Evolutionary conservation across 2,797 vertebrate genomes (phyloP).

Genomic region (Melanotaenia maccullochi): DNA sequence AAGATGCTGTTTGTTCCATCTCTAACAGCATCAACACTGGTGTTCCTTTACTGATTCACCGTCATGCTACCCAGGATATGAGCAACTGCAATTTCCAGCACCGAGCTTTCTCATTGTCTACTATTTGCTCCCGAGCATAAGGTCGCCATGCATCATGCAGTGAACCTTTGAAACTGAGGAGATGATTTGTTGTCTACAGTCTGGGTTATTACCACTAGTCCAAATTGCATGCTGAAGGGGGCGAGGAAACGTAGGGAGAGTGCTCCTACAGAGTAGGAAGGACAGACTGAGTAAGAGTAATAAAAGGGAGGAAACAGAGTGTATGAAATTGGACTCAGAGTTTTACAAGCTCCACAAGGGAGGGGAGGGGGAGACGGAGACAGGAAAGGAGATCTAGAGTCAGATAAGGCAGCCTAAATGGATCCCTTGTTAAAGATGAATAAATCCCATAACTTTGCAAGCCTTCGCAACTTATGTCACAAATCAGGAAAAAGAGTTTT

Average conservation of each 20-base stretch:
- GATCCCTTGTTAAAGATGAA: conserved; percentile 52
- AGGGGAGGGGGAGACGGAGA: conserved; percentile 22
- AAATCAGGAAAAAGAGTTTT: conserved; percentile 7
- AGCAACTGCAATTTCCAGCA: conserved; percentile 44
- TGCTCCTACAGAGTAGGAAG: neutral
- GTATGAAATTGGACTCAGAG: conserved; percentile 67
- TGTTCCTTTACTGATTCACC: conserved; percentile 6
- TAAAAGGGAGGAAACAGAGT: conserved; percentile 65
- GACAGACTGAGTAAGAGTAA: conserved; percentile 22
- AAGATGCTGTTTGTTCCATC: neutral
- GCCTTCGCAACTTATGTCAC: conserved; percentile 40
- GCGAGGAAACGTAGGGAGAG: conserved; percentile 1
- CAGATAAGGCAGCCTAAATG: conserved; percentile 47
- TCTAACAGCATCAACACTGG: neutral
- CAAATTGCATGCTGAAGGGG: conserved; percentile 36
- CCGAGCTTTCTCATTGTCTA: conserved; percentile 57
- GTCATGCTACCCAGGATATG: conserved; percentile 25
- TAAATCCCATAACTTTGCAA: conserved; percentile 31
- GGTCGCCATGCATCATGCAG: conserved; percentile 50
- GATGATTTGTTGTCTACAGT: conserved; percentile 64
- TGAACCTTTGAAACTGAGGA: conserved; percentile 41
- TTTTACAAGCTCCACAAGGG: conserved; percentile 58
- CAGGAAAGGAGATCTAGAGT: conserved; percentile 30
- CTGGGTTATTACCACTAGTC: conserved; percentile 59
- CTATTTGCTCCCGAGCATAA: conserved; percentile 51